These are phyloP conservation scores for Caracal caracal DNA, from an alignment of 2,113 vertebrate genomes.

Conservation along the genomic window DNA sequence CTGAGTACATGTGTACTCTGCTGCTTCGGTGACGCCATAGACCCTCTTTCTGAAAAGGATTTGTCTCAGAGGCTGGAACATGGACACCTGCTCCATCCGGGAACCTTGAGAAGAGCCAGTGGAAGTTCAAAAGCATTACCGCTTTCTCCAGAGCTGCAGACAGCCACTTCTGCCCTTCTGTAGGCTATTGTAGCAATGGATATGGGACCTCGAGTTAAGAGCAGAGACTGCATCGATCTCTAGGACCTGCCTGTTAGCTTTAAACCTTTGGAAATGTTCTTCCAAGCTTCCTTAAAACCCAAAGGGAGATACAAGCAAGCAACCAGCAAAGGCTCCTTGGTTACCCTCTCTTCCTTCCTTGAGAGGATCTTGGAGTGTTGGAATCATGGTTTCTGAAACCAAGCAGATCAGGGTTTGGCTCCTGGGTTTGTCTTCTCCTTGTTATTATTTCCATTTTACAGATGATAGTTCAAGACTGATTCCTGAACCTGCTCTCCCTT, in stretches of 20 bases:
- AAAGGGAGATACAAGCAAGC: neutral
- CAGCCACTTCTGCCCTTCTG: no score
- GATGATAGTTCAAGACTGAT: neutral
- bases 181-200: neutral
- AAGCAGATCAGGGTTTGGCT: neutral
- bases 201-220: neutral
- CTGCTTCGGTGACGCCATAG: neutral
- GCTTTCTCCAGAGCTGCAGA: neutral
- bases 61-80: neutral
- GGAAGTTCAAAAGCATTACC: neutral
- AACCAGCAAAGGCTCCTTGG: neutral
- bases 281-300: neutral
- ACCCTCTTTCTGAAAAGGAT: neutral
- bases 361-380: neutral
- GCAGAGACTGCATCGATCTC: neutral
- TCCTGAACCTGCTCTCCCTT: neutral
- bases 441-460: neutral
- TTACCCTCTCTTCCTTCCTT: neutral
- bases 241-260: neutral
- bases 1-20: neutral
- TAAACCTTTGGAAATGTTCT: neutral
- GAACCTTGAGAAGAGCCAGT: neutral
- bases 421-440: neutral
- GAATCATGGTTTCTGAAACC: neutral
- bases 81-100: neutral